Percentiles rank a stretch among this genome's conserved stretches.
These are phyloP conservation scores for Sarcophaga bullata DNA, from an alignment of 1,140 invertebrate genomes.

Conservation along the genomic window DNA sequence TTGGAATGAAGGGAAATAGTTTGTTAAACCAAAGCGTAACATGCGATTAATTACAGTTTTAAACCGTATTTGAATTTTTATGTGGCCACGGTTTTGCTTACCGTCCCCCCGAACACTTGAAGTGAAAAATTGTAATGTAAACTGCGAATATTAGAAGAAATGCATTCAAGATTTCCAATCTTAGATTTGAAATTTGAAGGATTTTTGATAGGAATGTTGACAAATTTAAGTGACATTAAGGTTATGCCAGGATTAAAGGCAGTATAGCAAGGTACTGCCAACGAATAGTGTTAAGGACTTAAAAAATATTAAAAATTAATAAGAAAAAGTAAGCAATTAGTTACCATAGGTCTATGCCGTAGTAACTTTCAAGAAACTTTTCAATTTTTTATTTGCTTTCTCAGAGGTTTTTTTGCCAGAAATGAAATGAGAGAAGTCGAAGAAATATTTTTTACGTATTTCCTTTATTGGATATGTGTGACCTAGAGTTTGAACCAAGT, in stretches of 20 bases:
- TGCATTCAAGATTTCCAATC: neutral
- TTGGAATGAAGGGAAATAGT: conserved; percentile 9
- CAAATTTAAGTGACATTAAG: neutral
- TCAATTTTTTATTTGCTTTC: no score
- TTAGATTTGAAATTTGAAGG: neutral
- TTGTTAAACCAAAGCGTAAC: conserved; percentile 35
- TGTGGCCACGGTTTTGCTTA: neutral
- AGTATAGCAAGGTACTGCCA: neutral
- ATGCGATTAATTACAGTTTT: conserved; percentile 37
- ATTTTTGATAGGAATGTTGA: neutral
- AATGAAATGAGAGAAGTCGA: no score
- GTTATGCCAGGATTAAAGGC: neutral
- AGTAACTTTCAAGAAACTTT: no score
- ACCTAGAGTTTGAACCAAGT: no score
- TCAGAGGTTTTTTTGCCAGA: no score
- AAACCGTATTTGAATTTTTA: conserved; percentile 24
- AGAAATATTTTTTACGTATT: no score
- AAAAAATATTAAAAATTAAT: neutral
- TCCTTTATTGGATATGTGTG: no score
- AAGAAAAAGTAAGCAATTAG: no score
- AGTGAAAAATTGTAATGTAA: neutral
- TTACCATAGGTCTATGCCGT: no score
- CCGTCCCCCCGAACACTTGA: neutral
- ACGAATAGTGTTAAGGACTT: neutral
- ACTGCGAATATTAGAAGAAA: neutral